These are phyloP conservation scores for Acridotheres tristis DNA, from an alignment of 2,797 vertebrate genomes.

Conservation along the genomic window DNA sequence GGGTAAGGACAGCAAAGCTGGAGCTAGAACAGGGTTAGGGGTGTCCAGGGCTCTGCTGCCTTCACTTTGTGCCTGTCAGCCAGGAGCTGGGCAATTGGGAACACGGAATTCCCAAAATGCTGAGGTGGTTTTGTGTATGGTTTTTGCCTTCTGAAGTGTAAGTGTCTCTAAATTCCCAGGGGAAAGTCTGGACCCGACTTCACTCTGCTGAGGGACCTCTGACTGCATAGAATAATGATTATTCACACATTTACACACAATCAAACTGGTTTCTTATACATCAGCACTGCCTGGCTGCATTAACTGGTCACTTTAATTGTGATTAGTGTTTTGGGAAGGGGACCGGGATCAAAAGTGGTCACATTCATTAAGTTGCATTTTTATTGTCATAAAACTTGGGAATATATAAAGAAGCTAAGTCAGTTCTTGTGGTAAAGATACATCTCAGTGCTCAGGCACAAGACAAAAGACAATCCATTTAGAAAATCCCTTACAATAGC, in stretches of 20 bases:
- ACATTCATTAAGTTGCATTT: not conserved
- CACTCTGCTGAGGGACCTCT: not conserved
- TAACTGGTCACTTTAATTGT: not conserved
- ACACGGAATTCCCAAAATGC: not conserved
- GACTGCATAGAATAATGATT: not conserved
- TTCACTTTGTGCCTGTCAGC: not conserved
- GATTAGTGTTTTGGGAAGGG: not conserved
- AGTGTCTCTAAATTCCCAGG: not conserved
- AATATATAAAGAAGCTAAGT: not conserved
- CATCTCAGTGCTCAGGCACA: slow-evolving; percentile 10
- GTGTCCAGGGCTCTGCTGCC: not conserved
- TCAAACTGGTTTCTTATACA: not conserved
- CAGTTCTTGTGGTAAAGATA: slow-evolving; percentile 6
- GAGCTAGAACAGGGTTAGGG: not conserved
- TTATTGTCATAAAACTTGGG: slow-evolving; percentile 38
- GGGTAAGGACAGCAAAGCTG: not conserved
- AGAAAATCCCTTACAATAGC: slow-evolving; percentile 47
- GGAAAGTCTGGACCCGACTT: not conserved
- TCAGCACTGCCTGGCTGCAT: not conserved
- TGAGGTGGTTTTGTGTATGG: fast-evolving
- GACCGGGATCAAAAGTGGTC: not conserved
- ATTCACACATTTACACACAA: not conserved
- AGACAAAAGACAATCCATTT: not conserved
- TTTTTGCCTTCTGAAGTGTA: not conserved
- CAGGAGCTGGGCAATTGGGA: not conserved